Evolutionary conservation across 2,888 invertebrate genomes (phyloP).

Genomic region (Cepaea hortensis): DNA sequence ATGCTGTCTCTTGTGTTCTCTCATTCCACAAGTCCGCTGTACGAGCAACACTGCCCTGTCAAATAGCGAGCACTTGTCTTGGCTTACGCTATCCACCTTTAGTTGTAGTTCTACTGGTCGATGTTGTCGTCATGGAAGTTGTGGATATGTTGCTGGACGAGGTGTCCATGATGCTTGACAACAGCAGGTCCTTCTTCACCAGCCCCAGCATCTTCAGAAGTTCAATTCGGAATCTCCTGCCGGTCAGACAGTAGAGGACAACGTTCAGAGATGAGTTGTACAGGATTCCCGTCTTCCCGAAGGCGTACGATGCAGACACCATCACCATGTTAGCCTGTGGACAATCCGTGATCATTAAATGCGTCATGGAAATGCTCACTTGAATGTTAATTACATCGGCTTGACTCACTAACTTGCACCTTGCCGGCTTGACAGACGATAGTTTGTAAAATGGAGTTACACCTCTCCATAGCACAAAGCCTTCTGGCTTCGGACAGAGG

Average conservation of each 20-base stretch:
- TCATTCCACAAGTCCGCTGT: no score
- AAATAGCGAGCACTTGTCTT: no score
- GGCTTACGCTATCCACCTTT: no score
- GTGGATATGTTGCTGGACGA: background rate
- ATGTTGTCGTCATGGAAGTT: slow-evolving; percentile 18
- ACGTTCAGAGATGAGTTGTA: slow-evolving; percentile 66
- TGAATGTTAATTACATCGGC: background rate
- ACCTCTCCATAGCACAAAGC: no score
- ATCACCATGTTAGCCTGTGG: slow-evolving; percentile 57
- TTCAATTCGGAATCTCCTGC: slow-evolving; percentile 61
- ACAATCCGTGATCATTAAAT: background rate
- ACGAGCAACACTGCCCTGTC: no score
- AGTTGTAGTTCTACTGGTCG: background rate
- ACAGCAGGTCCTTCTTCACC: background rate
- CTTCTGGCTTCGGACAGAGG: no score
- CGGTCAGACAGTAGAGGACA: slow-evolving; percentile 51
- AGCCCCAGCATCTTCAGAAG: slow-evolving; percentile 46
- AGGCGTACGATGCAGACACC: slow-evolving; percentile 59
- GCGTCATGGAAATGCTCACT: background rate
- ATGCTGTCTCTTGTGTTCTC: no score
- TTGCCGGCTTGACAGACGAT: no score
- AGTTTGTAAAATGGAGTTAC: no score
- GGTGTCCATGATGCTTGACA: slow-evolving; percentile 24
- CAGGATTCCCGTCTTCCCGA: slow-evolving; percentile 64
- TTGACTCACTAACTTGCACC: no score